Base-by-base conservation (phyloP, 92 coral and sea anemone genomes). In the Chrysogorgia sp. region DNA sequence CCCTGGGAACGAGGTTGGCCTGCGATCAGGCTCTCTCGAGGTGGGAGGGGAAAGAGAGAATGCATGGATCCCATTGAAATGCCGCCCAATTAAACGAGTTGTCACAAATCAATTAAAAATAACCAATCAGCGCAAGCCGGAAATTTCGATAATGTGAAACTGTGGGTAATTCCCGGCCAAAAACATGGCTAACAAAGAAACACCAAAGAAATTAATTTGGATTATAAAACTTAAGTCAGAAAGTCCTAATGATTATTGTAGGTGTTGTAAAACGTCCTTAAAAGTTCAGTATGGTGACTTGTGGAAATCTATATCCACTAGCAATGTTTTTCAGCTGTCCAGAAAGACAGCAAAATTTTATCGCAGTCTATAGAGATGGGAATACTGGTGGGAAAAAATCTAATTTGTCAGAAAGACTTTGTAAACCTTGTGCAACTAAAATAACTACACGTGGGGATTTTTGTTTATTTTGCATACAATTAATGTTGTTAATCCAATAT, bases 51-150 rank as follows among this genome's bases (percentile, higher is more conserved):
- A 68, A 68, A 56, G 19, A 34, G 28, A 59, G 58, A 75, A 75
- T 58, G 67, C 53, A 67, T 33, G 10, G 34, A 68, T n/a, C n/a
- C n/a, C n/a, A n/a, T n/a, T n/a, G n/a, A 72, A 77, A 77, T 77
- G 32, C 70, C 52, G 74, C 56, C 72, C 58, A 58, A 69, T 57
- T 7, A 37, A 12, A 37, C n/a, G n/a, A n/a, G n/a, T n/a, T n/a
- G n/a, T n/a, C n/a, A n/a, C n/a, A n/a, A n/a, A n/a, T n/a, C n/a
- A n/a, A n/a, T n/a, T n/a, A n/a, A n/a, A n/a, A n/a, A n/a, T n/a
- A n/a, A n/a, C n/a, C n/a, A n/a, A n/a, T n/a, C n/a, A n/a, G n/a
- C n/a, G n/a, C n/a, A n/a, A n/a, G n/a, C n/a, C n/a, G n/a, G n/a
- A n/a, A n/a, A n/a, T n/a, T n/a, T n/a, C n/a, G n/a, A n/a, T n/a